Base-by-base conservation (phyloP, 37 sponge, comb jelly and placozoan species). In the Eunapius fragilis region DNA sequence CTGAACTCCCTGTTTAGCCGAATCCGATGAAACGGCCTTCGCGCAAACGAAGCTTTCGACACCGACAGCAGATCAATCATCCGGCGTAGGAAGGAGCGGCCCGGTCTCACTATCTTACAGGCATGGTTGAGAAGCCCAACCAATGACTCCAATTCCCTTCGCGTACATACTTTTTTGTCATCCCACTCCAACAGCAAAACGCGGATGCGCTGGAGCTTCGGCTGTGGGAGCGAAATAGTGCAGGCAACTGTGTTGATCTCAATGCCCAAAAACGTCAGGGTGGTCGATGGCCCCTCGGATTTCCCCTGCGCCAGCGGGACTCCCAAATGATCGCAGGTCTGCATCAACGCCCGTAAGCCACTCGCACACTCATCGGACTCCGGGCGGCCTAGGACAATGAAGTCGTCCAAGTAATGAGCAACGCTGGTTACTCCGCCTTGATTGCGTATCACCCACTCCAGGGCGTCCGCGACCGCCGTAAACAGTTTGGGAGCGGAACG, bases 401-500 rank as follows among this genome's bases (percentile, higher is more conserved):
- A n/a, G n/a, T n/a, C n/a, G n/a, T n/a, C n/a, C n/a, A n/a, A 80
- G 31, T 80, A 80, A 33, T 67, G 58, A 25, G 22, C 58, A 2
- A 58, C 22, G 58, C 22, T 58, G 58, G 58, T 58, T 11, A 58
- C 58, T 58, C 58, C 58, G 58, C 77, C 77, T 76, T 37, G 33
- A 14, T 76, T 11, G 22, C 37, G 33, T 37, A 76, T 25, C 31
- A 76, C 25, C 77, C 77, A 76, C 45, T 37, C 37, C 77, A 76
- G 25, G 33, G 77, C 77, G 25, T 76, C 77, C 7, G 77, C 37
- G 25, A 76, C 35, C 33, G 77, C 77, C 25, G 33, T 37, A 76
- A 76, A 76, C 33, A 76, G 13, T 76, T 76, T 76, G 19, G 77
- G 77, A 37, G 77, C 77, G 25, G 77, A 76, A 33, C 77, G 77